These are phyloP conservation scores for Apotomis betuletana DNA, from an alignment of 2,888 invertebrate species.

Conservation along the genomic window DNA sequence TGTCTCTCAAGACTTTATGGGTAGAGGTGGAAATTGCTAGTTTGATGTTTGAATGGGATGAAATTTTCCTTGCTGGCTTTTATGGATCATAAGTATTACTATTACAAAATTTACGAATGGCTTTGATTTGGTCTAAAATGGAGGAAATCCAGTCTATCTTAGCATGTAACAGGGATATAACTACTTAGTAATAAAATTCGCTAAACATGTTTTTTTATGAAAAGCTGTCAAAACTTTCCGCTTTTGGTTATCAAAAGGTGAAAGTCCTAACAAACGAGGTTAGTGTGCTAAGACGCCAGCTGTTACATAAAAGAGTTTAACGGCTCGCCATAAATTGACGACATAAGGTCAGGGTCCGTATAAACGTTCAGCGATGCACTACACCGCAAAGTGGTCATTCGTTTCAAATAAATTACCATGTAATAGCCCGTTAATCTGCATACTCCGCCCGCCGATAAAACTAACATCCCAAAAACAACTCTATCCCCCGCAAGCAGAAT, in stretches of 20 bases:
- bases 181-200: neutral
- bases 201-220: neutral
- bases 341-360: constrained; percentile 83
- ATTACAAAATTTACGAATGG: no score
- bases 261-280: constrained; percentile 73
- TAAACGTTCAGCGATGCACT: constrained; percentile 81
- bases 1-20: neutral
- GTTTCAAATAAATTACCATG: constrained; percentile 84
- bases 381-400: constrained; percentile 83
- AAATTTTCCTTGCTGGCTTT: no score
- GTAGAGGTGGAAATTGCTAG: neutral
- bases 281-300: constrained; percentile 71
- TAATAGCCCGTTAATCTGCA: constrained; percentile 83
- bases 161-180: no score
- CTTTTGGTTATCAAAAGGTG: constrained; percentile 55
- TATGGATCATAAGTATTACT: no score
- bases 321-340: constrained; percentile 81
- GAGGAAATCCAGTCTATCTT: no score
- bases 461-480: constrained; percentile 59
- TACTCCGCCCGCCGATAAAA: constrained; percentile 67
- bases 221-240: neutral
- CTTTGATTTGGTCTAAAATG: no score
- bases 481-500: constrained; percentile 52
- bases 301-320: constrained; percentile 80
- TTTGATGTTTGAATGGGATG: no score